Evolutionary conservation across 2,797 vertebrate genomes (phyloP).

Genomic region (Myotis daubentonii): DNA sequence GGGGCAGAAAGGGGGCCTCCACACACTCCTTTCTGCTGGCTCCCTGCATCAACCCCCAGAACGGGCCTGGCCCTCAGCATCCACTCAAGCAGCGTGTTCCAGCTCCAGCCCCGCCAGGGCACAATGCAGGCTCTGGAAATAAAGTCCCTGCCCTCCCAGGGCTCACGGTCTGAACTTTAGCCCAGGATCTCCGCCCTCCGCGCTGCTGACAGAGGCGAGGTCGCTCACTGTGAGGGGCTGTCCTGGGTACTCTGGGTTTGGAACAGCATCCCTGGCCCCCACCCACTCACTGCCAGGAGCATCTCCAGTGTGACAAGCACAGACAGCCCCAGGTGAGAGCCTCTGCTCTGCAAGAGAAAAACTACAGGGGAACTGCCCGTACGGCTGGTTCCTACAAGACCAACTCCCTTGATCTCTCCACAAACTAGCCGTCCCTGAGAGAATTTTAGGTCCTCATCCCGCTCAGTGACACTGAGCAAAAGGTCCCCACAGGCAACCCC

Average conservation of each 20-base stretch:
- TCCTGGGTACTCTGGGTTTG: not conserved
- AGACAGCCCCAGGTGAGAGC: not conserved
- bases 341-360: not conserved
- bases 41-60: not conserved
- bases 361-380: fast-evolving
- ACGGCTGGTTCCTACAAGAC: not conserved
- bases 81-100: too few species aligned
- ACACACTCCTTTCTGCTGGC: not conserved
- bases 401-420: not conserved
- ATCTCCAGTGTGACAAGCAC: not conserved
- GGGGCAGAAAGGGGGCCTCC: not conserved
- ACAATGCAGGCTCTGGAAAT: not conserved
- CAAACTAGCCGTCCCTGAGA: fast-evolving
- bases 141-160: not conserved
- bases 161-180: not conserved
- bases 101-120: not conserved
- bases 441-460: too few species aligned
- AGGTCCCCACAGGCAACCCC: not conserved
- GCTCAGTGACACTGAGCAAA: not conserved
- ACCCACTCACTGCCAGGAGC: not conserved
- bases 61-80: not conserved
- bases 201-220: not conserved
- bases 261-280: not conserved
- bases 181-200: too few species aligned
- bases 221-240: not conserved